Evolutionary conservation across 1,140 invertebrate genomes (phyloP).

Genomic region (Spodoptera litura): DNA sequence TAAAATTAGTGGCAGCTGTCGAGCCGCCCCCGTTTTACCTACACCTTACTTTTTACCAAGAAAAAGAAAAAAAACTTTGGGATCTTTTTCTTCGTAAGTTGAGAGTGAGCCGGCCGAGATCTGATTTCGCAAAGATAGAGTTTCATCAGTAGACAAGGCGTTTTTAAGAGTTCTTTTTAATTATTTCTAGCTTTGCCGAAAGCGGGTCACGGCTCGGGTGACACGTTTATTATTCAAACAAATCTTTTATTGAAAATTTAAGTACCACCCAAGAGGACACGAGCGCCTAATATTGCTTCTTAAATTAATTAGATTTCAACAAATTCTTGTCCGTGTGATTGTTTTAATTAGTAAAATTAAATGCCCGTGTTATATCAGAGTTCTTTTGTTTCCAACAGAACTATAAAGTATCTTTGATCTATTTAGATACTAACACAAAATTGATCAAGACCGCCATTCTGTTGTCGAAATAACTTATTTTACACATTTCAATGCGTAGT

Average conservation of each 20-base stretch:
- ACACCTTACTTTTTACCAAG: slow-evolving; percentile 61
- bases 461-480: neutral
- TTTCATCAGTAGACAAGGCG: slow-evolving; percentile 69
- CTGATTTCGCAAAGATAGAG: slow-evolving; percentile 77
- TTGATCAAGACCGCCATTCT: neutral
- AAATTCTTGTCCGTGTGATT: slow-evolving; percentile 22
- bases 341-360: slow-evolving; percentile 9
- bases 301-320: slow-evolving; percentile 41
- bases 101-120: slow-evolving; percentile 60
- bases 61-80: slow-evolving; percentile 56
- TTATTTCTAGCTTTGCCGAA: slow-evolving; percentile 64
- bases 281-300: neutral
- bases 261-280: slow-evolving; percentile 26
- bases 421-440: neutral
- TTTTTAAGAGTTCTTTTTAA: slow-evolving; percentile 80
- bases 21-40: slow-evolving; percentile 54
- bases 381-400: neutral
- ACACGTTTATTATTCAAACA: slow-evolving; percentile 54
- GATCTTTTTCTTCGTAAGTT: slow-evolving; percentile 56
- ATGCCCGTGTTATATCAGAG: neutral
- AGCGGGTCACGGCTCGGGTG: slow-evolving; percentile 62
- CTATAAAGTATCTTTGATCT: neutral
- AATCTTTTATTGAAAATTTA: slow-evolving; percentile 46
- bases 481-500: neutral
- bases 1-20: slow-evolving; percentile 63